These are phyloP conservation scores for Akabosia matsudoensis DNA, from an alignment of 1,140 invertebrate genomes.

Conservation along the genomic window DNA sequence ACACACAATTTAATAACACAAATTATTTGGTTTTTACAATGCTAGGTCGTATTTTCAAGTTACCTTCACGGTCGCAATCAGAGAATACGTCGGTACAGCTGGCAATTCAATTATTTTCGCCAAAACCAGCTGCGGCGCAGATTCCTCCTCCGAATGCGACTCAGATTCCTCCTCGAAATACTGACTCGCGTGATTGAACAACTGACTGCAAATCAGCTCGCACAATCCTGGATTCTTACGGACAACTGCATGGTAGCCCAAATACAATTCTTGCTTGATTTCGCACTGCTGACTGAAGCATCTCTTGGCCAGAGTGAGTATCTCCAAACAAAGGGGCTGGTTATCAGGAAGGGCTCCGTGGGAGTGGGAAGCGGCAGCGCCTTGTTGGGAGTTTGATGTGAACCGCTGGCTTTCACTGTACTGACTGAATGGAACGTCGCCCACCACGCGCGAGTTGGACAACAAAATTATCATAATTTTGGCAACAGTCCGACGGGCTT, in stretches of 20 bases:
- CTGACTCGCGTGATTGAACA: not conserved
- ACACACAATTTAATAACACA: not conserved
- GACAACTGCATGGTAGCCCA: constrained; percentile 8
- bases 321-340: constrained; percentile 38
- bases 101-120: too few species aligned
- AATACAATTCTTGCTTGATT: constrained; percentile 38
- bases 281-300: constrained; percentile 37
- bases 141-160: not conserved
- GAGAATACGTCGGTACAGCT: not conserved
- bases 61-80: not conserved
- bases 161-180: not conserved
- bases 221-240: not conserved
- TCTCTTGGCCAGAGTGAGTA: constrained; percentile 33
- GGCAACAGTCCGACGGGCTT: constrained; percentile 27
- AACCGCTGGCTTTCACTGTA: constrained; percentile 36
- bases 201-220: constrained; percentile 9
- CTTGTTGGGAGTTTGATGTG: not conserved
- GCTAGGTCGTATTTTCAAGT: not conserved
- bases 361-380: not conserved
- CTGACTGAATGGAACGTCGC: constrained; percentile 33
- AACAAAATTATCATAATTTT: constrained; percentile 31
- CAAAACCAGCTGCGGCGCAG: too few species aligned
- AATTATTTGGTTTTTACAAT: not conserved
- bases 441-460: constrained; percentile 35
- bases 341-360: not conserved